Percentiles rank a stretch among this genome's conserved stretches.
Conservation (phyloP, 2,113 vertebrate species). For the Ibidorhyncha struthersii region DNA sequence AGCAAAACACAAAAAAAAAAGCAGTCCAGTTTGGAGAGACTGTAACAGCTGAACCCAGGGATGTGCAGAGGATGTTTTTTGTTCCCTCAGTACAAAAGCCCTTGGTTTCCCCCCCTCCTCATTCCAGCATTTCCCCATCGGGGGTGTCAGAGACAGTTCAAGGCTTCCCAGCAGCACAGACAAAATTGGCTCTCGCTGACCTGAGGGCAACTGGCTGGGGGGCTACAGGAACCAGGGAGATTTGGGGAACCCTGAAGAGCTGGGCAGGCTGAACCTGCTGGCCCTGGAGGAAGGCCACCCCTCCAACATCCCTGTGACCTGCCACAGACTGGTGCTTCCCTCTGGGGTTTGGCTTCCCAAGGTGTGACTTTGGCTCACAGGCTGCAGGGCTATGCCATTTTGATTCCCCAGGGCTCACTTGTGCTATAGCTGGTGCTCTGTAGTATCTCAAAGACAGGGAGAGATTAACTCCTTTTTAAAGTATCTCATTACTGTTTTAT, state of each 20-base stretch:
- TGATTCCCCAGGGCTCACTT: not conserved
- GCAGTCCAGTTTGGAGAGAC: not conserved
- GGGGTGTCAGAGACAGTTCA: constrained; percentile 50
- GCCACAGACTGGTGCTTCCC: not conserved
- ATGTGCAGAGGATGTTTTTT: not conserved
- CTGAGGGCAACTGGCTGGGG: not conserved
- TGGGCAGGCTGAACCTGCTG: not conserved
- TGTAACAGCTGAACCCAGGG: not conserved
- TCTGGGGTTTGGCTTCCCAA: not conserved
- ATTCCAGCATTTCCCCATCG: not conserved
- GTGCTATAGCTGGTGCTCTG: not conserved
- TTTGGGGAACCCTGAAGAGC: not conserved
- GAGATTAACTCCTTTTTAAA: constrained; percentile 48
- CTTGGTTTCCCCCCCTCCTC: constrained; percentile 14
- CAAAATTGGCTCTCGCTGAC: not conserved
- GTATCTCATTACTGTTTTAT: constrained; percentile 32
- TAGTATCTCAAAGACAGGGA: not conserved
- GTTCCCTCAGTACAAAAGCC: constrained; percentile 36
- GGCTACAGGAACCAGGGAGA: not conserved
- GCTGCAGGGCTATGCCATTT: not conserved
- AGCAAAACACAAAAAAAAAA: not conserved
- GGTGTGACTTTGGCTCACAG: not conserved
- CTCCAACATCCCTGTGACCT: not conserved
- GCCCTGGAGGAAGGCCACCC: not conserved
- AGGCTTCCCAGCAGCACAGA: not conserved